A percentile compares a stretch with the other conserved stretches of the same genome.
Evolutionary conservation across 1,140 invertebrate genomes (phyloP).

Genomic region (Xylocopa sonorina): DNA sequence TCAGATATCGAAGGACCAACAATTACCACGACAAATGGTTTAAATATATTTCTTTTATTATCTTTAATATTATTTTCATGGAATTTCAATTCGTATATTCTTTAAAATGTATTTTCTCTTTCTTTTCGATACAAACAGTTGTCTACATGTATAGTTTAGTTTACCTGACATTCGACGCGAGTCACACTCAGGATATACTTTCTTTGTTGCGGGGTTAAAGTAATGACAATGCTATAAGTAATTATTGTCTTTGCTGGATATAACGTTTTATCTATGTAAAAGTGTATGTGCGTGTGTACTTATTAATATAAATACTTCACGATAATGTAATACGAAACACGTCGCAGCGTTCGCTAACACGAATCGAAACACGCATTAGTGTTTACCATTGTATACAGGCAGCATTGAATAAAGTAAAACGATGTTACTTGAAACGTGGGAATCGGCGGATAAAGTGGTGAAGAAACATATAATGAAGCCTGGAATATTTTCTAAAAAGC

Average conservation of each 20-base stretch:
- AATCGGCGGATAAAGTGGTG: slow-evolving; percentile 70
- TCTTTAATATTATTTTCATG: neutral
- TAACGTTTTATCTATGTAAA: neutral
- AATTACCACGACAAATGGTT: no score
- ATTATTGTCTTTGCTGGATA: neutral
- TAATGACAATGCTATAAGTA: neutral
- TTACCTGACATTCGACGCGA: no score
- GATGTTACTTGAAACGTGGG: slow-evolving; percentile 58
- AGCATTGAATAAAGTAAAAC: neutral
- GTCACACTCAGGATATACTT: no score
- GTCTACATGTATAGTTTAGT: no score
- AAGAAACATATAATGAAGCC: slow-evolving; percentile 71
- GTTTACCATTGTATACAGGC: neutral
- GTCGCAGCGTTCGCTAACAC: neutral
- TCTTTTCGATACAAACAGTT: no score
- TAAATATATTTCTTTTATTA: no score
- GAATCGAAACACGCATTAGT: neutral
- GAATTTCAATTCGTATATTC: neutral
- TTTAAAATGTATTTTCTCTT: no score
- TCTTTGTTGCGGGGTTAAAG: no score
- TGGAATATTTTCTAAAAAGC: slow-evolving; percentile 68
- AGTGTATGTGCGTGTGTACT: neutral
- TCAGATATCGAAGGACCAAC: neutral
- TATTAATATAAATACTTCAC: neutral
- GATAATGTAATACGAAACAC: neutral